Conservation (phyloP, 2,797 vertebrate genomes). For the Paguma larvata region DNA sequence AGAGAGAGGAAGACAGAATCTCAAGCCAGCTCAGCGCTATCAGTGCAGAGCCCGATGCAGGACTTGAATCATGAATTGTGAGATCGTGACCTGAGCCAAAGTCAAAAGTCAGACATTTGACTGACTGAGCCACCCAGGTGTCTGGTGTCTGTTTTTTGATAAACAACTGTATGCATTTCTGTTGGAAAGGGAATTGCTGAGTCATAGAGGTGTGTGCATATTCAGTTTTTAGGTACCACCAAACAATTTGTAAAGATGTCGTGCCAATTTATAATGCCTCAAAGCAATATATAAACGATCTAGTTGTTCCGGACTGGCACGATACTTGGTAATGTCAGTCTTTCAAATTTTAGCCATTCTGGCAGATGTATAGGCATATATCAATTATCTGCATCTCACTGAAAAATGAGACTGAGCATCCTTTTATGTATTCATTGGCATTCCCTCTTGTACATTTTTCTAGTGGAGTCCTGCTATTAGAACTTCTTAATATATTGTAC, state of each 20-base stretch:
- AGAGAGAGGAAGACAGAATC: too few species aligned
- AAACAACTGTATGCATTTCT: too few species aligned
- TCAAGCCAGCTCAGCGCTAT: too few species aligned
- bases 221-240: not conserved
- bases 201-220: not conserved
- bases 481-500: not conserved
- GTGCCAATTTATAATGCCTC: not conserved
- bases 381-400: not conserved
- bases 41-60: too few species aligned
- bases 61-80: too few species aligned
- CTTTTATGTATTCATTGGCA: not conserved
- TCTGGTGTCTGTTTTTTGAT: too few species aligned
- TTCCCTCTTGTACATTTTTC: not conserved
- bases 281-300: not conserved
- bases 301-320: not conserved
- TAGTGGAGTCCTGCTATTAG: not conserved
- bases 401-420: not conserved
- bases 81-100: too few species aligned
- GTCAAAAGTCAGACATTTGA: too few species aligned
- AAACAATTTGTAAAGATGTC: not conserved
- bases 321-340: not conserved
- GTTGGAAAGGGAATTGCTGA: too few species aligned
- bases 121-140: too few species aligned
- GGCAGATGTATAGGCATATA: not conserved
- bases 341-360: not conserved